Evolutionary conservation across 1,140 invertebrate genomes (phyloP).

Genomic region (Polyergus mexicanus): DNA sequence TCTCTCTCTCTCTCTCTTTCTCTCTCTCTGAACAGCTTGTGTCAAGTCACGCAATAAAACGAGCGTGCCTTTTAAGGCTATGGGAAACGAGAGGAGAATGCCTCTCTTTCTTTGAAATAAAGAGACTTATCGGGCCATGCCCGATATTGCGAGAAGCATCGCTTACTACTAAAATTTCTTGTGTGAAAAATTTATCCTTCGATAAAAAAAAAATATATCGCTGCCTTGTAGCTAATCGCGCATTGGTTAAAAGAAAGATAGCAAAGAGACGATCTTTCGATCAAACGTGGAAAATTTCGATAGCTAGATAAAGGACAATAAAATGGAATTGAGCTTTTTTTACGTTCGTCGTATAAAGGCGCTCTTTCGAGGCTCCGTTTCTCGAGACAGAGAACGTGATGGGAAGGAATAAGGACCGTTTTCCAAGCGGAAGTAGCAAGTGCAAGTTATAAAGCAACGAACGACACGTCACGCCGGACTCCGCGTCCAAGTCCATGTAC

Average conservation of each 20-base stretch:
- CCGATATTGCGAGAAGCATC: no score
- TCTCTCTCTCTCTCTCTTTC: not conserved
- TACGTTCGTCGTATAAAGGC: not conserved
- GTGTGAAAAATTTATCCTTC: not conserved
- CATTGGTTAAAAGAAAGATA: not conserved
- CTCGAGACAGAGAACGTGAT: conserved; percentile 9
- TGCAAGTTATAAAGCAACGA: conserved; percentile 58
- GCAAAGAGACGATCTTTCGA: not conserved
- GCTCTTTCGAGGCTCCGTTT: conserved; percentile 3
- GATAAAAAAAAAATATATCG: not conserved
- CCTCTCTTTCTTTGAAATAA: not conserved
- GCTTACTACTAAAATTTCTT: not conserved
- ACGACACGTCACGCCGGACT: conserved; percentile 31
- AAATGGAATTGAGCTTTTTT: conserved; percentile 35
- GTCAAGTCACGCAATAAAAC: conserved; percentile 35
- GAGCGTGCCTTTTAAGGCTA: not conserved
- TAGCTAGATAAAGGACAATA: conserved; percentile 24
- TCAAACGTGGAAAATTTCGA: not conserved
- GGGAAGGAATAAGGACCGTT: conserved; percentile 8
- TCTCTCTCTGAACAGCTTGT: not conserved
- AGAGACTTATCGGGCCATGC: not conserved
- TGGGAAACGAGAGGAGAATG: not conserved
- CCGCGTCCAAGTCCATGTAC: conserved; percentile 5
- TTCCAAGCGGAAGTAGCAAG: conserved; percentile 16
- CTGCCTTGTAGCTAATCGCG: not conserved